Evolutionary conservation across 2,797 vertebrate genomes (phyloP), one percentile per base, ranked within the genome.

Genomic region (Ctenopoma multispine): DNA sequence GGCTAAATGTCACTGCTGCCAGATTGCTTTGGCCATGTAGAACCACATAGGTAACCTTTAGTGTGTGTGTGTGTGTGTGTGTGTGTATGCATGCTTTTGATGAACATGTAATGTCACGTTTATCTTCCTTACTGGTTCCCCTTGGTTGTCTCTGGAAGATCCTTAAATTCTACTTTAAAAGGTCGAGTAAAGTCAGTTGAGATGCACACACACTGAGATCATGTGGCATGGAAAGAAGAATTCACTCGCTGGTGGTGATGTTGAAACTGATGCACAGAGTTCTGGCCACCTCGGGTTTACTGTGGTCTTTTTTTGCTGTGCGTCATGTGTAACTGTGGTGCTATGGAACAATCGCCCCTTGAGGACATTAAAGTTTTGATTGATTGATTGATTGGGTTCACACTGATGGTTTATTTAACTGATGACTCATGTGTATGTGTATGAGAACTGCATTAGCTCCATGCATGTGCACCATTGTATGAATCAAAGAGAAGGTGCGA

Each of bases 1-100:
- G 67, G 66, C 79, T 81, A 87, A 92, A 92, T 89, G 85, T 85
- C 89, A 88, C 57, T 31, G 75, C 80, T 89, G 87, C 80, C 80
- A 86, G 59, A 62, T 75, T 77, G 69, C 83, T 88, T 71, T 82
- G 61, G 67, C 84, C 79, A 86, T 34, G 75, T 69, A 50, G 54
- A 77, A 66, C 36, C 56, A n/a, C 27, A 76, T 41, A 48, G 36
- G 29, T 67, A 72, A 38, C 62, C 65, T 58, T 80, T 63, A 24
- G 12, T 77, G 57, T 49, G 54, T 38, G 38, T 57, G 41, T 49
- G 15, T 63, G 53, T n/a, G 57, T 34, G 50, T 49, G 48, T 23
- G 48, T 58, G 40, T 69, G 15, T 41, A 41, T 48, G 47, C 18
- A 11, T 44, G 21, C 14, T 34, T 50, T 62, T 64, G 72, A 78